Evolutionary conservation across 2,888 invertebrate genomes (phyloP).

Genomic region (Trichacis sp.): DNA sequence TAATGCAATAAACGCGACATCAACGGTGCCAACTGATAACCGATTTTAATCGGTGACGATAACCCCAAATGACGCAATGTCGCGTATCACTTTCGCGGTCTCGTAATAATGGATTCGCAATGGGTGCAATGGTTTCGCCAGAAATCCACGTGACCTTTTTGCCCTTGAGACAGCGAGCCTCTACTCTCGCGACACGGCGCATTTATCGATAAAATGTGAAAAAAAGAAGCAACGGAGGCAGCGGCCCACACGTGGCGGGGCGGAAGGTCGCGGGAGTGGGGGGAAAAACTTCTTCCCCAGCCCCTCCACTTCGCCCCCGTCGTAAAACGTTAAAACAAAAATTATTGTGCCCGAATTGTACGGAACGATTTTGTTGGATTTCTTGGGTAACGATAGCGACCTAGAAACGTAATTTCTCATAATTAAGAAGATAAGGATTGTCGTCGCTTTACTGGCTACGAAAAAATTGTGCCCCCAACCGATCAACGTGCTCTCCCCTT

Average conservation of each 20-base stretch:
- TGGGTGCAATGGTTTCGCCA: slow-evolving; percentile 23
- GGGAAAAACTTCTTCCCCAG: slow-evolving; percentile 5
- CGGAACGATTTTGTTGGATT: too few species aligned
- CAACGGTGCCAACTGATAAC: too few species aligned
- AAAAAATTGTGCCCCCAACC: slow-evolving; percentile 10
- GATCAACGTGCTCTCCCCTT: slow-evolving; percentile 28
- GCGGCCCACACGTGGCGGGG: not conserved
- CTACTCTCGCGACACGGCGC: slow-evolving; percentile 38
- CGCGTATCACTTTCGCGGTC: too few species aligned
- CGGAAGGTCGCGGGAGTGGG: slow-evolving; percentile 6
- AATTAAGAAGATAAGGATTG: not conserved
- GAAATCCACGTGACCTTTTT: slow-evolving; percentile 54
- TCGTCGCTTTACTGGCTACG: not conserved
- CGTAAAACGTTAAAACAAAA: too few species aligned
- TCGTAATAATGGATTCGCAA: too few species aligned
- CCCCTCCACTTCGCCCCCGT: too few species aligned
- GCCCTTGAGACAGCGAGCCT: slow-evolving; percentile 62
- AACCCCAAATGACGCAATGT: too few species aligned
- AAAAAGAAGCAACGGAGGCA: slow-evolving; percentile 11
- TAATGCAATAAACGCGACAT: too few species aligned
- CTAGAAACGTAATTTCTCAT: too few species aligned
- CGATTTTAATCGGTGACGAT: too few species aligned
- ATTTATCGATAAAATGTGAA: slow-evolving; percentile 45
- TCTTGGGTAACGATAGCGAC: too few species aligned
- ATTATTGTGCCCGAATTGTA: too few species aligned